Evolutionary conservation across 2,113 vertebrate species (phyloP), one percentile per base, ranked within the genome.

Genomic region (Heterotilapia buettikoferi): DNA sequence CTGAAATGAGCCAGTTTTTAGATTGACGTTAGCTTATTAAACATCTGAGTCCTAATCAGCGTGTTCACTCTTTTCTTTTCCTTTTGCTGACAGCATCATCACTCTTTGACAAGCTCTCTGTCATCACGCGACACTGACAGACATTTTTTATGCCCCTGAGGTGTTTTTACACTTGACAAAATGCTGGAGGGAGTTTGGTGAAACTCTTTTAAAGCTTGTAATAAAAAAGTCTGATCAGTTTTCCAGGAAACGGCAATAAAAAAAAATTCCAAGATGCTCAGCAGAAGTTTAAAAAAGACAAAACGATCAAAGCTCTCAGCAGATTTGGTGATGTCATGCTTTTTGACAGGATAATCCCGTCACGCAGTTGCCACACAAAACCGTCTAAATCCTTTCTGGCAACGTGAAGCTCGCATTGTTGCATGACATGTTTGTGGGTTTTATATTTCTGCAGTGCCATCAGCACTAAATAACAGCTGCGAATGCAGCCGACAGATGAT

Each of bases 281-380:
- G 61, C 57, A 43, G 33, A 50, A 61, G 56, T 66, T 47, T 26
- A 79, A 38, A 78, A 57, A 57, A 81, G 7, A n/a, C 7, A 43
- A 86, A 31, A 13, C 1, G 63, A 86, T 87, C 80, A 90, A 71
- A 84, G 82, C 24, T 9, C 13, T 92, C 71, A 47, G 4, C 76
- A 1, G 79, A 56, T 81, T 82, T 57, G 24, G 29, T 88, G 82
- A 88, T 40, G 83, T 91, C 81, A 78, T 53, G 26, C 18, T 50
- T 21, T 82, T 2, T 86, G 92, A 88, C 87, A 56, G 45, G 21
- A 43, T 91, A 81, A 89, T 86, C 56, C 87, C 47, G 1, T n/a
- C 76, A 7, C n/a, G 21, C 80, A 66, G 19, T 21, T 33, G 50
- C 52, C 33, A 9, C 84, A 82, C 84, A 83, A 84, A 2, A 10